A percentile compares a stretch with the other conserved stretches of the same genome.
phyloP scores from a whole-genome alignment of 2,113 vertebrate genomes.

The Xenopus borealis region DNA sequence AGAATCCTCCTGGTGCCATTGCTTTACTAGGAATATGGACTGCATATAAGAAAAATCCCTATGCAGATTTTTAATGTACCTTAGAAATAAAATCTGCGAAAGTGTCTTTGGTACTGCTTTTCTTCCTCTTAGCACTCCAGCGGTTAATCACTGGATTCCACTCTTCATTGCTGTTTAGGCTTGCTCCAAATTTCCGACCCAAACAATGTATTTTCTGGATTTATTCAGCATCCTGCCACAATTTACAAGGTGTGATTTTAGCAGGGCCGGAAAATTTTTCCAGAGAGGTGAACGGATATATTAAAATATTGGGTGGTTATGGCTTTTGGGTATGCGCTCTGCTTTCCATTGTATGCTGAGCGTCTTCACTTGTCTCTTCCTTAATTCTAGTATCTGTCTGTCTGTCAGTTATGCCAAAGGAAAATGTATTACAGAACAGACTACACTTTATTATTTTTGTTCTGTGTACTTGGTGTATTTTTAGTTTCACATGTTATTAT shows the following conservation, averaged over 20 bases:
- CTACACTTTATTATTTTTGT: slow-evolving; percentile 7
- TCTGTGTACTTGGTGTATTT: slow-evolving; percentile 15
- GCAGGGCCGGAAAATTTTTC: slow-evolving; percentile 63
- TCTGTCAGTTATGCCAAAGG: slow-evolving; percentile 51
- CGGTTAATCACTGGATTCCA: slow-evolving; percentile 15
- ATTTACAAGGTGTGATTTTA: slow-evolving; percentile 63
- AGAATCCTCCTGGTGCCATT: no score
- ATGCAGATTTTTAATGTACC: no score
- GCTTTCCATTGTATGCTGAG: slow-evolving; percentile 56
- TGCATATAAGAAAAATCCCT: no score
- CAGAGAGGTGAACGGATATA: slow-evolving; percentile 55
- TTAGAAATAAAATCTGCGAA: no score
- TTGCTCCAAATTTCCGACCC: slow-evolving; percentile 62
- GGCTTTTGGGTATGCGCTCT: slow-evolving; percentile 53
- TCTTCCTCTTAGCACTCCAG: slow-evolving; percentile 11
- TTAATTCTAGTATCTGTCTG: slow-evolving; percentile 55
- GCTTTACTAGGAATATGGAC: no score
- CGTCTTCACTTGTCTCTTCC: slow-evolving; percentile 56
- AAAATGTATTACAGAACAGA: slow-evolving; percentile 22
- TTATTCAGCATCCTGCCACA: slow-evolving; percentile 60
- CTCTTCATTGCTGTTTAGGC: slow-evolving; percentile 51
- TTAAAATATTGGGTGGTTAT: slow-evolving; percentile 52
- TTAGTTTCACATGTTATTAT: background rate
- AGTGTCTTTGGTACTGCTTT: background rate
- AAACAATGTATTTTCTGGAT: slow-evolving; percentile 54